Evolutionary conservation across 2,113 vertebrate species (phyloP), one percentile per base, ranked within the genome.

Genomic region (Phyllostomus discolor): DNA sequence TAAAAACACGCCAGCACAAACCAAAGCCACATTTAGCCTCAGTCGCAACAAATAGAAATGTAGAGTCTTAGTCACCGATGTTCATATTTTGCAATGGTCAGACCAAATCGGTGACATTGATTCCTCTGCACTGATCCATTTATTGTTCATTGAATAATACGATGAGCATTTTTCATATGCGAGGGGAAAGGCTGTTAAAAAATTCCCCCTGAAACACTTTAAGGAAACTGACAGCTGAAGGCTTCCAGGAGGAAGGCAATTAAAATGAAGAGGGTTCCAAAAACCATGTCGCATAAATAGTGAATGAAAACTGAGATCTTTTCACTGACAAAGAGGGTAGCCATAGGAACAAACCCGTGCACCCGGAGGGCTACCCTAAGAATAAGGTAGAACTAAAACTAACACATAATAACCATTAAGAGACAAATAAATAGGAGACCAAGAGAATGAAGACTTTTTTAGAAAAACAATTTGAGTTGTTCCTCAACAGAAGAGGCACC

Each of bases 161-260:
- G 4, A 64, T 89, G 91, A 82, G 35, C 33, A 80, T 69, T 8
- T 79, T 91, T 66, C 59, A 59, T 33, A 54, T 52, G 9, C 11
- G 52, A 90, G 22, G 67, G 81, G 78, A 95, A 94, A 88, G 76
- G 59, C 5, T 19, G 62, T 96, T 83, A 92, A 76, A n/a, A 75
- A 76, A 33, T 17, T 52, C 31, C 22, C 84, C 35, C 72, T 79
- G 84, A 82, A 94, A 86, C 72, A 67, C 90, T 94, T 72, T 78
- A 70, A 92, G 46, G 8, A 62, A 91, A 76, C 54, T 93, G 87
- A 95, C 81, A 96, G 66, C 20, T 78, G 80, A 85, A 90, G 52
- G 10, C 41, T 79, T 96, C 69, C 41, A 95, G 92, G 78, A 95
- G 43, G 73, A 96, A 96, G 82, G 52, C 81, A 96, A 96, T 95